Conservation (phyloP, 2,888 invertebrate genomes). For the Anodontia alba region DNA sequence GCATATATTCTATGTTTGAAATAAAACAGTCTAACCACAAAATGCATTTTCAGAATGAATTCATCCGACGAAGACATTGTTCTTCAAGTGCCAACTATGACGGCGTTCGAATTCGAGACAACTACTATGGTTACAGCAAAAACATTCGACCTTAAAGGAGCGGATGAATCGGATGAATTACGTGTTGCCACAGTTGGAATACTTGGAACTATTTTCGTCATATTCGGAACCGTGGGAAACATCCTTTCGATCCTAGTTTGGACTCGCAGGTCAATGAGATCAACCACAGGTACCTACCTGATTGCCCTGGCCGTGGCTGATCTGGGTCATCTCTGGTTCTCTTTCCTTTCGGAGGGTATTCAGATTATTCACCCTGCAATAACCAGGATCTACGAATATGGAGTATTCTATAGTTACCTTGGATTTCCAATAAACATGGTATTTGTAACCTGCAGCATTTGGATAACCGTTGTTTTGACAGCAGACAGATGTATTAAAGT, state of each 20-base stretch:
- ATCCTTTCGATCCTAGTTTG: not conserved
- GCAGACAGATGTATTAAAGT: slow-evolving; percentile 6
- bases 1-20: too few species aligned
- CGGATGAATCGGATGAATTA: not conserved
- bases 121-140: not conserved
- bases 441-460: not conserved
- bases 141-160: not conserved
- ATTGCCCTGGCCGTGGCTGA: not conserved
- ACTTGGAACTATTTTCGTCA: not conserved
- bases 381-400: not conserved
- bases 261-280: not conserved
- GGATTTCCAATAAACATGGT: not conserved
- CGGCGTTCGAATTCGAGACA: not conserved
- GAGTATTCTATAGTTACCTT: not conserved
- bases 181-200: not conserved
- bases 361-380: not conserved
- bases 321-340: not conserved
- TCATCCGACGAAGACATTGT: not conserved
- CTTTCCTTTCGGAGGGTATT: not conserved
- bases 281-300: not conserved
- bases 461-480: slow-evolving; percentile 1
- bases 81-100: not conserved
- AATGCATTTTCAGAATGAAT: slow-evolving; percentile 11
- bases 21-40: too few species aligned
- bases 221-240: not conserved